These are phyloP conservation scores for Nesogale talazaci DNA, from an alignment of 2,113 vertebrate genomes.

Conservation along the genomic window DNA sequence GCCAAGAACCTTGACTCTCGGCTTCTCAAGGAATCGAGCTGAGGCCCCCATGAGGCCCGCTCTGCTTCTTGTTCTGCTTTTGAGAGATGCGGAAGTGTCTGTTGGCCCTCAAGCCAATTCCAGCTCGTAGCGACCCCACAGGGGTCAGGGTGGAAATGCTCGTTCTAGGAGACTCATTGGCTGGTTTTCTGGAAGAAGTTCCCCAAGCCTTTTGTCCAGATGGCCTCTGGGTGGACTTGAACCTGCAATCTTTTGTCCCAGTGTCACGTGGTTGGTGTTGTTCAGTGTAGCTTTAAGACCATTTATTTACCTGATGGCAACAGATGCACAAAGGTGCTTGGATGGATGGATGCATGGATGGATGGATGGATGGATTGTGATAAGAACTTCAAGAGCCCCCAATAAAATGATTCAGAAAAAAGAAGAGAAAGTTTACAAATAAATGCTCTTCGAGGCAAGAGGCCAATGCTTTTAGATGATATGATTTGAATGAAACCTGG, in stretches of 20 bases:
- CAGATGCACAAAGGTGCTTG: too few species aligned
- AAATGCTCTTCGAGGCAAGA: conserved; percentile 1
- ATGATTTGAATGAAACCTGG: neutral
- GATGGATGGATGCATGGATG: too few species aligned
- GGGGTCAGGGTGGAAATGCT: neutral
- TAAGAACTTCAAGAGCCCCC: too few species aligned
- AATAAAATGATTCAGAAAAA: too few species aligned
- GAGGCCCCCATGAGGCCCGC: rapidly evolving
- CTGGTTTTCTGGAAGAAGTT: neutral
- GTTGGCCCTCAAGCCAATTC: neutral
- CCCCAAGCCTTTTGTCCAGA: neutral
- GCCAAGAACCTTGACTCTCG: neutral
- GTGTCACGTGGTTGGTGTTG: neutral
- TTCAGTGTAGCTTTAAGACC: neutral
- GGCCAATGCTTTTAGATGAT: neutral
- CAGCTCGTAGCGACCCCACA: neutral
- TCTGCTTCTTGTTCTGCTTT: neutral
- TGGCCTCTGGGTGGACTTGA: neutral
- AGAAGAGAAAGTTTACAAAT: neutral
- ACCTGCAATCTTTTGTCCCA: neutral
- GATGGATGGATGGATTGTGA: too few species aligned
- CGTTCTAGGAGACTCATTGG: neutral
- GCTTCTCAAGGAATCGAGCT: neutral
- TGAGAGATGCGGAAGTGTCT: neutral
- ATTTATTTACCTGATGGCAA: too few species aligned